phyloP scores from a whole-genome alignment of 2,888 invertebrate species.

The Chrysolina haemoptera region DNA sequence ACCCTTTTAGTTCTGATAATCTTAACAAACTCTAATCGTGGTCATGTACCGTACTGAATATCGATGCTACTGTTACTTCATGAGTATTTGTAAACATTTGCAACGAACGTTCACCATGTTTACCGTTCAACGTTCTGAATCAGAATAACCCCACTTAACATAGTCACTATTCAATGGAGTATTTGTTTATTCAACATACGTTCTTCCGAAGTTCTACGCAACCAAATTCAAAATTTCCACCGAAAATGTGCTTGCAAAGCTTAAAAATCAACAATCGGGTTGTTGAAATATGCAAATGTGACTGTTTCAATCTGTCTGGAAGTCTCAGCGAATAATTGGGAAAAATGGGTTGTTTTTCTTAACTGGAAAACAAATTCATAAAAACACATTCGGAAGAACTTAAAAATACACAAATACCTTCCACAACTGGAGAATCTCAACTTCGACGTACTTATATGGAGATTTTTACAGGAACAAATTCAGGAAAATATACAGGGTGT shows the following conservation, averaged over 20 bases:
- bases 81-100: slow-evolving; percentile 34
- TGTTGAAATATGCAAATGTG: slow-evolving; percentile 58
- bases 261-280: slow-evolving; percentile 58
- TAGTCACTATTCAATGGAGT: slow-evolving; percentile 52
- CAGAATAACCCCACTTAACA: slow-evolving; percentile 55
- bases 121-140: slow-evolving; percentile 40
- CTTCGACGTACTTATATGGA: no score
- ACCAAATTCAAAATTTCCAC: slow-evolving; percentile 58
- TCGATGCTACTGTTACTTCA: slow-evolving; percentile 22
- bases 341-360: no score
- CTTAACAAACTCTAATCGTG: neutral
- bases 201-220: slow-evolving; percentile 58
- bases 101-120: slow-evolving; percentile 32
- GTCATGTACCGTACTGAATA: neutral
- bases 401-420: no score
- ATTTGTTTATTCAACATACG: slow-evolving; percentile 59
- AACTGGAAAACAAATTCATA: no score
- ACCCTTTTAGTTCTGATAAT: neutral
- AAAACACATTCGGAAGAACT: no score
- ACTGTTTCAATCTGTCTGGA: no score
- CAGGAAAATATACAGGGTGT: no score
- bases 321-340: no score
- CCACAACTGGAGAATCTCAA: no score
- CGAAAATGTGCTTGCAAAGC: slow-evolving; percentile 60
- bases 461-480: no score